Conservation (phyloP, 2,113 vertebrate species). For the Chaenogobius annularis region DNA sequence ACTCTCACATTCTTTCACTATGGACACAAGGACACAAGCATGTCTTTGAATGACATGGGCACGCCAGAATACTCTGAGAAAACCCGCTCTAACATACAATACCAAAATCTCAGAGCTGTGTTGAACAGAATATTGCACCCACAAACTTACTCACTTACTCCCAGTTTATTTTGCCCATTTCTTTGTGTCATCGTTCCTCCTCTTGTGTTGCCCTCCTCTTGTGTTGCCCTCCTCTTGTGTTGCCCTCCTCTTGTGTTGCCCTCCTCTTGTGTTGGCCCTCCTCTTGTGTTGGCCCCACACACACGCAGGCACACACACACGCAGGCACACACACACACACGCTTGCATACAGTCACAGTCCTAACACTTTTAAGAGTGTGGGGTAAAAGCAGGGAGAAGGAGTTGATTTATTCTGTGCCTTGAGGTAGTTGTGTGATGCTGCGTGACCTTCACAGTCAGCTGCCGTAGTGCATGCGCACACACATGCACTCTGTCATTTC, state of each 20-base stretch:
- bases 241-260: too few species aligned
- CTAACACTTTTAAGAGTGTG: slow-evolving; percentile 35
- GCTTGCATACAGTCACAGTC: slow-evolving; percentile 6
- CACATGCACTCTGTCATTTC: slow-evolving; percentile 51
- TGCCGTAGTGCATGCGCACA: slow-evolving; percentile 56
- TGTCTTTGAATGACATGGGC: neutral
- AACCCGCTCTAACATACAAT: neutral
- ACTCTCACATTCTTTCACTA: neutral
- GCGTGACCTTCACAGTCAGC: slow-evolving; percentile 95
- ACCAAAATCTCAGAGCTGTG: neutral
- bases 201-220: slow-evolving; percentile 23
- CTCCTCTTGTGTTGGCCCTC: slow-evolving; percentile 4
- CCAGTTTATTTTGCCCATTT: slow-evolving; percentile 27
- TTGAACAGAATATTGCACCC: too few species aligned
- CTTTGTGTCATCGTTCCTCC: slow-evolving; percentile 19
- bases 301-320: too few species aligned
- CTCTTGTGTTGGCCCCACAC: slow-evolving; percentile 1
- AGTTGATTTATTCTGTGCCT: slow-evolving; percentile 99
- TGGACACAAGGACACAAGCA: neutral
- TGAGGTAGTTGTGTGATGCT: slow-evolving; percentile 97
- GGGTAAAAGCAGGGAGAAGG: slow-evolving; percentile 70
- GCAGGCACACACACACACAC: slow-evolving; percentile 46
- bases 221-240: too few species aligned
- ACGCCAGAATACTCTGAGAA: neutral
- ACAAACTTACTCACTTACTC: neutral